These are phyloP conservation scores for Myotis findleyi DNA, from an alignment of 2,797 vertebrate genomes.

Conservation along the genomic window DNA sequence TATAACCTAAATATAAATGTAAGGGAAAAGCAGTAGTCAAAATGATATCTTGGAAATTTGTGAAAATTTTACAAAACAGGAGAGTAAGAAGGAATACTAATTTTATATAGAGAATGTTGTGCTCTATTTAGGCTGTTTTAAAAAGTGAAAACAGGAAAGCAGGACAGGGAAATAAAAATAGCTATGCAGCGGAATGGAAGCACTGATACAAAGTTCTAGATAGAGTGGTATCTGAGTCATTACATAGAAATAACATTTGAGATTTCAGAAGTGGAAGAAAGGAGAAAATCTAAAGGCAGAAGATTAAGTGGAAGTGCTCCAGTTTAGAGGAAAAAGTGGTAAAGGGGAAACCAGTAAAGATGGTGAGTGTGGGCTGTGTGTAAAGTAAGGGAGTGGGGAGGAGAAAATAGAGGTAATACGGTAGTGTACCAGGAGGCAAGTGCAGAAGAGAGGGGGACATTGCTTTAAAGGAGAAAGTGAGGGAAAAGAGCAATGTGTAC, in stretches of 20 bases:
- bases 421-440: background rate
- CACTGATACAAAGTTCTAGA: background rate
- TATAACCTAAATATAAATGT: background rate
- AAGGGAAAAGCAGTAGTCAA: background rate
- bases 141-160: background rate
- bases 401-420: background rate
- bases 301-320: background rate
- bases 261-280: background rate
- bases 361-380: background rate
- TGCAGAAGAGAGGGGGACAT: background rate
- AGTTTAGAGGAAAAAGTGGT: background rate
- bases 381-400: background rate
- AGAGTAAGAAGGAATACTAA: background rate
- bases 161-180: slow-evolving; percentile 8
- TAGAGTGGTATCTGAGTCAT: background rate
- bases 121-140: background rate
- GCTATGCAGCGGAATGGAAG: background rate
- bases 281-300: background rate
- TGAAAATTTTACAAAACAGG: background rate
- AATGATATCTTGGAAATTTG: background rate
- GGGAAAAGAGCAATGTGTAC: background rate
- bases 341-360: background rate
- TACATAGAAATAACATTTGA: slow-evolving; percentile 7
- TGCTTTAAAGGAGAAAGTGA: background rate
- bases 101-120: background rate